Percentiles rank a stretch among this genome's conserved stretches.
phyloP scores from a whole-genome alignment of 2,888 invertebrate species.

The Lissocephala sabroskyi region DNA sequence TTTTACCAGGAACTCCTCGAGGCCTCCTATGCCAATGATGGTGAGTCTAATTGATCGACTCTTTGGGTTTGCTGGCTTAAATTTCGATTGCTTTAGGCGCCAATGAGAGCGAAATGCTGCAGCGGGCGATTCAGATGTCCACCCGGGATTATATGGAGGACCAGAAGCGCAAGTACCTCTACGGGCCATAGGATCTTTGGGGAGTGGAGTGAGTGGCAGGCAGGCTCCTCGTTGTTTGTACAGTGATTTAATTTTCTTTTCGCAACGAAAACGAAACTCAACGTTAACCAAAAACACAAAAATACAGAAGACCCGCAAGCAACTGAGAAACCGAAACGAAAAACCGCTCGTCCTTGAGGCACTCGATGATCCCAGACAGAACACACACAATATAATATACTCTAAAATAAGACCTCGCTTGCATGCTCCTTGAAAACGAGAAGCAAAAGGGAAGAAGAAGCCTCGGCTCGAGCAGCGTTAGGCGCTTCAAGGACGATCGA shows the following conservation, averaged over 20 bases:
- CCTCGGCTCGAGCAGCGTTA: too few species aligned
- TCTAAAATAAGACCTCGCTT: slow-evolving; percentile 13
- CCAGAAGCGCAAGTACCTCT: slow-evolving; percentile 69
- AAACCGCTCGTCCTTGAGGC: too few species aligned
- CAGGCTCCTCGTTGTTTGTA: slow-evolving; percentile 31
- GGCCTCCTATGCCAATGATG: slow-evolving; percentile 70
- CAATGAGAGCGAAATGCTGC: slow-evolving; percentile 71
- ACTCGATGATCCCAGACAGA: background rate
- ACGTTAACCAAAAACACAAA: slow-evolving; percentile 18
- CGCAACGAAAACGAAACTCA: slow-evolving; percentile 41
- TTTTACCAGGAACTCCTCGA: slow-evolving; percentile 72
- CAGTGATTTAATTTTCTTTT: slow-evolving; percentile 49
- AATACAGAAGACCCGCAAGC: slow-evolving; percentile 6
- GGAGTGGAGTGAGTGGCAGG: too few species aligned
- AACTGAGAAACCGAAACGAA: background rate
- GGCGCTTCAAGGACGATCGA: too few species aligned
- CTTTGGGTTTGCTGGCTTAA: background rate
- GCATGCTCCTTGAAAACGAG: too few species aligned
- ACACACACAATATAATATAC: slow-evolving; percentile 17
- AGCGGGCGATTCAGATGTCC: slow-evolving; percentile 72
- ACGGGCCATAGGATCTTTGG: slow-evolving; percentile 49
- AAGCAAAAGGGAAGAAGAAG: too few species aligned
- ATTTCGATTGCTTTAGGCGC: slow-evolving; percentile 27
- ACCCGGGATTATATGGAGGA: slow-evolving; percentile 71
- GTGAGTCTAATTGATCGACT: slow-evolving; percentile 33